phyloP scores from a whole-genome alignment of 1,140 invertebrate genomes.

The Temnothorax curvispinosus region DNA sequence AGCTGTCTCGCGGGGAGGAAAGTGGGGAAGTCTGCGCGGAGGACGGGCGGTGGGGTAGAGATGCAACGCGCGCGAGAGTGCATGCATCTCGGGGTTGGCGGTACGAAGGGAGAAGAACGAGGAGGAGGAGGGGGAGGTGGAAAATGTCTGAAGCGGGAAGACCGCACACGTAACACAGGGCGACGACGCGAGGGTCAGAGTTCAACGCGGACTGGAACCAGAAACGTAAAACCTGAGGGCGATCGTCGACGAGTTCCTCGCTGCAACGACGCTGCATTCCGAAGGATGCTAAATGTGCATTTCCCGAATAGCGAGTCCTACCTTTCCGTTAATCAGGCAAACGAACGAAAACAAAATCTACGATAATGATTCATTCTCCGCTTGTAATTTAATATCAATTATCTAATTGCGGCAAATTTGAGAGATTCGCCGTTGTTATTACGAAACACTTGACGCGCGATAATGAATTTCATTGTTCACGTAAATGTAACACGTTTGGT shows the following conservation, averaged over 20 bases:
- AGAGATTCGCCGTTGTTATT: neutral
- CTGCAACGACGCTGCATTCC: constrained; percentile 62
- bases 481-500: neutral
- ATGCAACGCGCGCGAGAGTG: constrained; percentile 10
- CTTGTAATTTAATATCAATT: neutral
- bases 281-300: neutral
- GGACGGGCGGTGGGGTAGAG: constrained; percentile 1
- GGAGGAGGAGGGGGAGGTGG: neutral
- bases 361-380: neutral
- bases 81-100: constrained; percentile 14
- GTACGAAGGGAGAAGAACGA: too few species aligned
- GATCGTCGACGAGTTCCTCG: constrained; percentile 40
- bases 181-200: constrained; percentile 70
- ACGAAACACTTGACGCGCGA: neutral
- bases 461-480: neutral
- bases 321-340: neutral
- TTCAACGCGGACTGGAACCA: constrained; percentile 63
- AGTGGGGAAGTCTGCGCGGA: neutral
- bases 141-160: constrained; percentile 40
- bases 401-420: neutral
- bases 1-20: constrained; percentile 50
- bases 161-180: constrained; percentile 65
- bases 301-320: neutral
- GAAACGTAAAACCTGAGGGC: constrained; percentile 61
- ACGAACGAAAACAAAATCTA: neutral